phyloP scores from a whole-genome alignment of 2,113 vertebrate species.

The Australoheros scitulus region DNA sequence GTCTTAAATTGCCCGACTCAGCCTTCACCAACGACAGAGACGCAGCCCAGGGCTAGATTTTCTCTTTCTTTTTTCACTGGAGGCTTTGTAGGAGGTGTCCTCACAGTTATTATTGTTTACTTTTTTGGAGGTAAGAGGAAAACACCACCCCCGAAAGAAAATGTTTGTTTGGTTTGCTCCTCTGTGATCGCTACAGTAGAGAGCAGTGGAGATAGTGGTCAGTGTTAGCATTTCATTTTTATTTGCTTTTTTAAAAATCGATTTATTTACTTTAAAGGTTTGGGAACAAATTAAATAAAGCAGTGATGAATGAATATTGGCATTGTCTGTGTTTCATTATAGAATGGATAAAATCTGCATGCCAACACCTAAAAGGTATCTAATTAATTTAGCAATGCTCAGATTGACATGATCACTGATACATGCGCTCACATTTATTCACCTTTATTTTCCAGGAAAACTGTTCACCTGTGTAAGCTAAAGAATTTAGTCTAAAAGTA shows the following conservation, averaged over 20 bases:
- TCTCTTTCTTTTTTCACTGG: rapidly evolving
- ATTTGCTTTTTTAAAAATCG: too few species aligned
- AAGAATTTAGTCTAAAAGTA: not conserved
- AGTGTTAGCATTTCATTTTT: too few species aligned
- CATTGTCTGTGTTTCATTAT: not conserved
- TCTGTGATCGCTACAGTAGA: rapidly evolving
- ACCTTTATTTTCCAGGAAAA: not conserved
- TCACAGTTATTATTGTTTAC: rapidly evolving
- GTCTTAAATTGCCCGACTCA: rapidly evolving
- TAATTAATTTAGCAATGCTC: not conserved
- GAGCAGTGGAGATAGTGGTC: rapidly evolving
- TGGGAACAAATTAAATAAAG: not conserved
- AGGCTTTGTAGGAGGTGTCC: rapidly evolving
- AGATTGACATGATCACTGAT: not conserved
- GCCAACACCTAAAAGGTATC: not conserved
- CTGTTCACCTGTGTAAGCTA: not conserved
- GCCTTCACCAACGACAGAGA: rapidly evolving
- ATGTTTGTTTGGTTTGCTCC: not conserved
- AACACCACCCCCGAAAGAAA: not conserved
- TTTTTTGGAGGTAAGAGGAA: not conserved
- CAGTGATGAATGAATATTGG: not conserved
- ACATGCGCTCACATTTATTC: not conserved
- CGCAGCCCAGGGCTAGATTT: not conserved
- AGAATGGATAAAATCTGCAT: not conserved
- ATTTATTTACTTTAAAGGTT: too few species aligned